Percentiles rank a stretch among this genome's conserved stretches.
Evolutionary conservation across 2,113 vertebrate genomes (phyloP).

Genomic region (Chamaetylas fuelleborni): DNA sequence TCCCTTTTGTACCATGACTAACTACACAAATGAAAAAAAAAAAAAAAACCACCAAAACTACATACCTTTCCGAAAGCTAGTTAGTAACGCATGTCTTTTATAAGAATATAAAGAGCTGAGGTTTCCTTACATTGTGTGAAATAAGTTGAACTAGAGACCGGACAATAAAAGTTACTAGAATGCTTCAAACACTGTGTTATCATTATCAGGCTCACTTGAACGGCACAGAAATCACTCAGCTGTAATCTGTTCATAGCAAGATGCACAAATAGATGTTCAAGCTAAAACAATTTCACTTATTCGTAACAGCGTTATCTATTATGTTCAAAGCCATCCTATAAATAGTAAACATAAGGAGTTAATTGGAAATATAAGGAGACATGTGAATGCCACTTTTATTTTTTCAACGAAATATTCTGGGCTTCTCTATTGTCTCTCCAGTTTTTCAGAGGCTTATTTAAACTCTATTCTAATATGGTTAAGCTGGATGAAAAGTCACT

Average conservation of each 20-base stretch:
- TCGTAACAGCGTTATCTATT: neutral
- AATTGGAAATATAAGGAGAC: neutral
- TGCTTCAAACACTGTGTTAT: neutral
- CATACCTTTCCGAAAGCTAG: neutral
- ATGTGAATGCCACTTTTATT: neutral
- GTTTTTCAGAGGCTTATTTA: neutral
- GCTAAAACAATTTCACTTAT: conserved; percentile 16
- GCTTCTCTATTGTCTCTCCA: neutral
- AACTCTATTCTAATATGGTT: neutral
- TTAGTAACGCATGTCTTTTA: neutral
- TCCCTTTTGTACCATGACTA: neutral
- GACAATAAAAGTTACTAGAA: neutral
- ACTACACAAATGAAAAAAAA: neutral
- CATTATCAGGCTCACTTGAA: neutral
- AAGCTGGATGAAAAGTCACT: neutral
- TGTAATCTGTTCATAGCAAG: neutral
- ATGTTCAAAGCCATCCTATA: neutral
- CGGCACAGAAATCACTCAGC: neutral
- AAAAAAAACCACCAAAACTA: neutral
- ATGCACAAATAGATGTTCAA: neutral
- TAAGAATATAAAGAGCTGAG: neutral
- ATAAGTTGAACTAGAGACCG: neutral
- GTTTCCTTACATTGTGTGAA: neutral
- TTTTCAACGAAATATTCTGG: neutral
- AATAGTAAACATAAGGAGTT: neutral